Percentiles rank a stretch among this genome's conserved stretches.
These are phyloP conservation scores for Anomalospiza imberbis DNA, from an alignment of 2,797 vertebrate species.

Conservation along the genomic window DNA sequence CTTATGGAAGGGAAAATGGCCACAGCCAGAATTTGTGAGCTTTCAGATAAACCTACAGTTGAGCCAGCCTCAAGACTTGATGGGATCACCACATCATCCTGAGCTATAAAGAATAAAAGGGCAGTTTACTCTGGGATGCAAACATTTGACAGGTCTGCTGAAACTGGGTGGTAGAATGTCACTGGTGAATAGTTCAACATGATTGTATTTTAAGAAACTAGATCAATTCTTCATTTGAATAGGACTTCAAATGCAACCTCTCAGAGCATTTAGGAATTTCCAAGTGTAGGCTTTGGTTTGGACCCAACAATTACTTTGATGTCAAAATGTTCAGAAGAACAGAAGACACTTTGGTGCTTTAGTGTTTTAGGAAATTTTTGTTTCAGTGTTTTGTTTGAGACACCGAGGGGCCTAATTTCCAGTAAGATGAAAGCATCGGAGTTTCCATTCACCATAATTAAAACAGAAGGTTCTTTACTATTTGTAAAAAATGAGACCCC, in stretches of 20 bases:
- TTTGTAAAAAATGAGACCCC: neutral
- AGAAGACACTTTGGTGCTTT: neutral
- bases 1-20: neutral
- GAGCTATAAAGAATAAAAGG: neutral
- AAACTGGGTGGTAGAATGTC: neutral
- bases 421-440: neutral
- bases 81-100: neutral
- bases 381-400: neutral
- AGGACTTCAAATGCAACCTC: neutral
- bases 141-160: neutral
- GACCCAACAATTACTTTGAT: neutral
- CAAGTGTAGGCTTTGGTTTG: neutral
- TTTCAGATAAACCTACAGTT: neutral
- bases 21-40: neutral
- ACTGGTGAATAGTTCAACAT: neutral
- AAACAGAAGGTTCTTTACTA: neutral
- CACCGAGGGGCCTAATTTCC: neutral
- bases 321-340: neutral
- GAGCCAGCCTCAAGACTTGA: neutral
- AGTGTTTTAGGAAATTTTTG: neutral
- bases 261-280: neutral
- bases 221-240: neutral
- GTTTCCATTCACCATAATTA: neutral
- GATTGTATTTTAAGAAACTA: neutral
- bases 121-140: neutral